Conservation (phyloP, 2,797 vertebrate species). For the Apodemus agrarius region DNA sequence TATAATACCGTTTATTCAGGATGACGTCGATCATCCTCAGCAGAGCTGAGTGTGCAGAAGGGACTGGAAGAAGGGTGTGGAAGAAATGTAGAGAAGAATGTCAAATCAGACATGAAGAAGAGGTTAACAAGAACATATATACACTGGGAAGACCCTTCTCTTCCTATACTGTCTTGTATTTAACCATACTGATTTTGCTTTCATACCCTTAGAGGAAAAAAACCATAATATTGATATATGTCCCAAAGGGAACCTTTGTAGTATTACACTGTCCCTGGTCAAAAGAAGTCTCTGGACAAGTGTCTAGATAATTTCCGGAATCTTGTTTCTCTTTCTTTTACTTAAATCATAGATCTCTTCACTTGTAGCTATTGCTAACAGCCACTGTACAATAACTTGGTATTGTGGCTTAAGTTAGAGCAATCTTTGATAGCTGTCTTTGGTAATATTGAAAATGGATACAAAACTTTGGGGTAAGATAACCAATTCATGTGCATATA, state of each 20-base stretch:
- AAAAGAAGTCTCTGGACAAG: conserved; percentile 6
- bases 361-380: conserved; percentile 9
- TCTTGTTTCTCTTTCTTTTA: conserved; percentile 48
- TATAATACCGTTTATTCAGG: neutral
- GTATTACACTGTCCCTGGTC: neutral
- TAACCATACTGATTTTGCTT: neutral
- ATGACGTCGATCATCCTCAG: neutral
- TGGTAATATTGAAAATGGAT: conserved; percentile 27
- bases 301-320: neutral
- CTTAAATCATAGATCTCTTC: conserved; percentile 2
- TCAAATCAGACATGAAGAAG: neutral
- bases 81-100: neutral
- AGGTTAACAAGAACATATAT: neutral
- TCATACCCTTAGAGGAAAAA: neutral
- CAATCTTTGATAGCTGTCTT: conserved; percentile 24
- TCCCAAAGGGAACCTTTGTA: neutral
- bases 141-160: neutral
- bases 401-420: neutral
- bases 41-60: neutral
- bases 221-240: neutral
- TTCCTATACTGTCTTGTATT: neutral
- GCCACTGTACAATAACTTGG: neutral
- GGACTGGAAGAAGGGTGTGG: neutral
- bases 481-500: neutral
- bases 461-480: conserved; percentile 28